Evolutionary conservation across 1,140 invertebrate species (phyloP).

Genomic region (Ganaspis sp.): DNA sequence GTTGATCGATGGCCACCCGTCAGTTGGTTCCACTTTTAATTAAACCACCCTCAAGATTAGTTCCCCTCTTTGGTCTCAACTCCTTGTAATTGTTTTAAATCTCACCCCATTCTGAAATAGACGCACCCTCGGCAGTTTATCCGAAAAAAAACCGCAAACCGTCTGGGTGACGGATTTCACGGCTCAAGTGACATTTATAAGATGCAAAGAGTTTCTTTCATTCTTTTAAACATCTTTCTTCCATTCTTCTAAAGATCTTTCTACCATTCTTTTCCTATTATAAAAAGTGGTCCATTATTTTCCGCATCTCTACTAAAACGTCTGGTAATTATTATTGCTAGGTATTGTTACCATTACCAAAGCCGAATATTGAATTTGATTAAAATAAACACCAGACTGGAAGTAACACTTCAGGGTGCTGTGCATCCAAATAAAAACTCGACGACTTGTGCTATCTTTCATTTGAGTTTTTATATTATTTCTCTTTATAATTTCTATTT

Average conservation of each 20-base stretch:
- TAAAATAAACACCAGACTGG: too few species aligned
- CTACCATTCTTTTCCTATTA: constrained; percentile 25
- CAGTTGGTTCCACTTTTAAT: constrained; percentile 77
- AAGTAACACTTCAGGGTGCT: too few species aligned
- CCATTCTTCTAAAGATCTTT: constrained; percentile 5
- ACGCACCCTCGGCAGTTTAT: constrained; percentile 60
- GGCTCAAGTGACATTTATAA: constrained; percentile 68
- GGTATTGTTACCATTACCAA: too few species aligned
- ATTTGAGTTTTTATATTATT: too few species aligned
- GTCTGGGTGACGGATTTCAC: constrained; percentile 71
- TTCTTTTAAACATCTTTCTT: background rate
- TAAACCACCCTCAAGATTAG: constrained; percentile 76
- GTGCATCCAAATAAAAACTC: too few species aligned
- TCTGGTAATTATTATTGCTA: background rate
- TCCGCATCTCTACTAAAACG: background rate
- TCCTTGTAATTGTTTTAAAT: constrained; percentile 76
- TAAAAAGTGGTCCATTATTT: background rate
- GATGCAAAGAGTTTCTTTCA: constrained; percentile 36
- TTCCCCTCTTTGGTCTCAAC: constrained; percentile 53
- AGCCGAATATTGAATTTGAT: background rate
- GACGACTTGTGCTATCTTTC: too few species aligned
- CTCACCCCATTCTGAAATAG: constrained; percentile 59
- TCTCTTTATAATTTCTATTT: too few species aligned
- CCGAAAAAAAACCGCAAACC: constrained; percentile 66
- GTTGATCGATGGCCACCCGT: constrained; percentile 76